phyloP scores from a whole-genome alignment of 2,113 vertebrate genomes.

The Forbesichthys agassizii region DNA sequence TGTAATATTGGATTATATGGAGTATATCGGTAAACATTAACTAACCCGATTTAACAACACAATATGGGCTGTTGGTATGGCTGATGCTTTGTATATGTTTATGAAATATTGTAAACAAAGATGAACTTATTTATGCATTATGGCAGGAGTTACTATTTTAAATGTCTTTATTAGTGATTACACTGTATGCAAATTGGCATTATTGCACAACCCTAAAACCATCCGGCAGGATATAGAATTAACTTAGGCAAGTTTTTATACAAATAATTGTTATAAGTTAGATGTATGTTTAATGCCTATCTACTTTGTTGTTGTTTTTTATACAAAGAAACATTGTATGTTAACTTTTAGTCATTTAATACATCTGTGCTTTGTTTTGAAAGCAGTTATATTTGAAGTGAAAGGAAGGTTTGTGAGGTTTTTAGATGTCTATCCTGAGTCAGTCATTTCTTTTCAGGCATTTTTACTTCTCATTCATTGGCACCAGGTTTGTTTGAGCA shows the following conservation, averaged over 20 bases:
- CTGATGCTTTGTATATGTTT: constrained; percentile 43
- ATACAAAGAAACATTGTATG: constrained; percentile 1
- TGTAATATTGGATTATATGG: too few relatives aligned
- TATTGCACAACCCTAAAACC: neutral
- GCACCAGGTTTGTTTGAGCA: neutral
- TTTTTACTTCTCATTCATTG: too few relatives aligned
- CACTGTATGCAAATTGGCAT: constrained; percentile 6
- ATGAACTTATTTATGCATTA: neutral
- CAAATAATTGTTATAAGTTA: too few relatives aligned
- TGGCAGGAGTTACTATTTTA: constrained; percentile 1
- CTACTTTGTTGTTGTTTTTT: constrained; percentile 4
- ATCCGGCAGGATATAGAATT: constrained; percentile 1
- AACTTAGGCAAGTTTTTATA: neutral
- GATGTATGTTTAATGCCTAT: neutral
- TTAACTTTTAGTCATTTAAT: neutral
- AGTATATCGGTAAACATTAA: constrained; percentile 16
- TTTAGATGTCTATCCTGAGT: neutral
- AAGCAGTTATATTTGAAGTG: neutral
- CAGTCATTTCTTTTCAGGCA: neutral
- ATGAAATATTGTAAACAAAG: constrained; percentile 29
- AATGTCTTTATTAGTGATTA: neutral
- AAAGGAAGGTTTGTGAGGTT: neutral
- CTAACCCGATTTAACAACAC: constrained; percentile 14
- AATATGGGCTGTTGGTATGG: constrained; percentile 34
- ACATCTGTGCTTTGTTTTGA: neutral